Percentiles rank a stretch among this genome's conserved stretches.
phyloP scores from a whole-genome alignment of 1,140 invertebrate genomes.

The Bombus consobrinus region DNA sequence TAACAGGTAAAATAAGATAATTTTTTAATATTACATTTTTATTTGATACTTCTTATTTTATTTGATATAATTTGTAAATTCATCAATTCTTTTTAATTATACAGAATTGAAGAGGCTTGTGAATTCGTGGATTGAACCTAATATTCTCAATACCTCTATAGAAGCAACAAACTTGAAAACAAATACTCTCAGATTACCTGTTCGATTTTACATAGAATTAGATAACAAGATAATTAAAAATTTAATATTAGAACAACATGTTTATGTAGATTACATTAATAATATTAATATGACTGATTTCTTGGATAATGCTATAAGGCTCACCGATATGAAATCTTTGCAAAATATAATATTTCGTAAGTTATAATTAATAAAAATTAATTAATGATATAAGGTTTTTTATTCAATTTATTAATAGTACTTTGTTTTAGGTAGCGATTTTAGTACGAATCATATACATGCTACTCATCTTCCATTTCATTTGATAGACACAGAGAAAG shows the following conservation, averaged over 20 bases:
- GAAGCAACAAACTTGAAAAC: slow-evolving; percentile 49
- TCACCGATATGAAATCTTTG: slow-evolving; percentile 62
- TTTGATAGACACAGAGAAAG: not conserved
- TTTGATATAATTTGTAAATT: not conserved
- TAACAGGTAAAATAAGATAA: slow-evolving; percentile 34
- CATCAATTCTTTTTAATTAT: not conserved
- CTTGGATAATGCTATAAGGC: slow-evolving; percentile 56
- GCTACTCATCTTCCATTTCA: slow-evolving; percentile 11
- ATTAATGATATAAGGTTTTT: not conserved
- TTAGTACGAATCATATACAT: slow-evolving; percentile 25
- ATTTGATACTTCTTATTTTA: not conserved
- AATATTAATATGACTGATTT: slow-evolving; percentile 62
- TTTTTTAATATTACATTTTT: not conserved
- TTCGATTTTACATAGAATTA: slow-evolving; percentile 50
- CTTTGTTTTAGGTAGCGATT: slow-evolving; percentile 36
- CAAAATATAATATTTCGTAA: slow-evolving; percentile 69
- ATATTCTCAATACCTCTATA: slow-evolving; percentile 52
- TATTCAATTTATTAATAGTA: not conserved
- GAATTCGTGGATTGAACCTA: slow-evolving; percentile 50
- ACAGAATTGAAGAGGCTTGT: slow-evolving; percentile 51
- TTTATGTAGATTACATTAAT: slow-evolving; percentile 63
- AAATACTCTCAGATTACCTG: slow-evolving; percentile 35
- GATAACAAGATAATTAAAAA: slow-evolving; percentile 53
- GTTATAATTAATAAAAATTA: not conserved
- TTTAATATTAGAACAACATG: slow-evolving; percentile 56